A percentile compares a stretch with the other conserved stretches of the same genome.
Evolutionary conservation across 2,113 vertebrate species (phyloP).

Genomic region (Cyanoderma ruficeps): DNA sequence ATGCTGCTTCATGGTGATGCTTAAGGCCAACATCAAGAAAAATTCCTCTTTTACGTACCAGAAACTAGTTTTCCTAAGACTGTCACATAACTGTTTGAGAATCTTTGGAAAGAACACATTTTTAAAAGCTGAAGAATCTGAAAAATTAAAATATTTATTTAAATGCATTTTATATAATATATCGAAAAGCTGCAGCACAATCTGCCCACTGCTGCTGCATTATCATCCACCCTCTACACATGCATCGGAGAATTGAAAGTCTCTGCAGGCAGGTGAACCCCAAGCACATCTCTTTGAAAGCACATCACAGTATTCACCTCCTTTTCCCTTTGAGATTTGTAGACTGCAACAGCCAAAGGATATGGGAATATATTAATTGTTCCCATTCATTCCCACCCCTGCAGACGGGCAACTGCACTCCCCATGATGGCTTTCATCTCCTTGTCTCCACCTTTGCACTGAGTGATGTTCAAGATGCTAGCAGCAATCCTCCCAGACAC

Average conservation of each 20-base stretch:
- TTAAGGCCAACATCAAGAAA: constrained; percentile 9
- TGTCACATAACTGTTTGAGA: background rate
- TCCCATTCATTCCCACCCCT: background rate
- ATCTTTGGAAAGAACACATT: background rate
- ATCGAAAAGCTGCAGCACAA: background rate
- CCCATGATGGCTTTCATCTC: background rate
- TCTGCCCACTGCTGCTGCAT: constrained; percentile 34
- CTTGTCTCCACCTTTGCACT: constrained; percentile 15
- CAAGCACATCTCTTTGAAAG: constrained; percentile 13
- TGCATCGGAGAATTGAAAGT: background rate
- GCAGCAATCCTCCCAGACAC: background rate
- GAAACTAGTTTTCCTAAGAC: background rate
- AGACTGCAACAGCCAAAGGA: background rate
- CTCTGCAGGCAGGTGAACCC: constrained; percentile 39
- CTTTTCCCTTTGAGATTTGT: background rate
- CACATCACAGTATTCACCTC: background rate
- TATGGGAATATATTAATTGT: background rate
- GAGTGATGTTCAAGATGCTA: background rate
- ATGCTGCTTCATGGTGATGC: background rate
- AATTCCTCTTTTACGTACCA: background rate
- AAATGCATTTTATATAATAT: constrained; percentile 26
- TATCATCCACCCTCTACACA: constrained; percentile 18
- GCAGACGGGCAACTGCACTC: background rate
- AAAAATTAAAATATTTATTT: background rate
- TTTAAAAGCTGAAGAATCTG: background rate